phyloP scores from a whole-genome alignment of 2,888 invertebrate species.

The Machimus rusticus region DNA sequence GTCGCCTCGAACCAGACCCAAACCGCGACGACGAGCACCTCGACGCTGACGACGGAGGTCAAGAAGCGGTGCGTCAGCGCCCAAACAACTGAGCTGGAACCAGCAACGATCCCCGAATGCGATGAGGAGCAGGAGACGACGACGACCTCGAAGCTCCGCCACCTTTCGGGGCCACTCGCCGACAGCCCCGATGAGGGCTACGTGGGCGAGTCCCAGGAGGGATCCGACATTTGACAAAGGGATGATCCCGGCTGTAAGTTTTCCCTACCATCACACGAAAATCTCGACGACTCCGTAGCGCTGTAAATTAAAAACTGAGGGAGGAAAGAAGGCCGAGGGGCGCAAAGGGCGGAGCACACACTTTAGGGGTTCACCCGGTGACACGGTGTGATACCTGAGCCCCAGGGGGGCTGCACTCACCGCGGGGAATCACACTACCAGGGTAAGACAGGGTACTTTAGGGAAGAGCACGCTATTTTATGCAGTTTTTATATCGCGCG shows the following conservation, averaged over 20 bases:
- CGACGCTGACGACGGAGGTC: constrained; percentile 58
- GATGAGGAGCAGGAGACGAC: constrained; percentile 63
- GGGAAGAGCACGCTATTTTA: not conserved
- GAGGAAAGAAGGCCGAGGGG: not conserved
- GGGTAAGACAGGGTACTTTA: constrained; percentile 31
- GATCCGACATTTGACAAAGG: constrained; percentile 73
- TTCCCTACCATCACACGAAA: constrained; percentile 14
- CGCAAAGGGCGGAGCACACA: not conserved
- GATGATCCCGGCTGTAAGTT: constrained; percentile 44
- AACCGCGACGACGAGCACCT: constrained; percentile 46
- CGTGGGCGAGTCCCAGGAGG: constrained; percentile 76
- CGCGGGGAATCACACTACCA: not conserved
- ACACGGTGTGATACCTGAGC: not conserved
- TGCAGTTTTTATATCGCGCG: not conserved
- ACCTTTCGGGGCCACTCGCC: constrained; percentile 65
- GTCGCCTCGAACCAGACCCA: constrained; percentile 59
- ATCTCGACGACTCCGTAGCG: constrained; percentile 59
- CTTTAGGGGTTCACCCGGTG: not conserved
- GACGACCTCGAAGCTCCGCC: constrained; percentile 63
- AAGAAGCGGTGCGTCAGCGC: constrained; percentile 69
- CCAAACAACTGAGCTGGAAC: constrained; percentile 67
- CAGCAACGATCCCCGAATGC: constrained; percentile 61
- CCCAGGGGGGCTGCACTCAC: not conserved
- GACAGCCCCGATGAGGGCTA: constrained; percentile 90
- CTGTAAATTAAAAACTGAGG: constrained; percentile 52